A percentile compares a stretch with the other conserved stretches of the same genome.
Conservation (phyloP, 2,888 invertebrate genomes). For the Orchesella flavescens region DNA sequence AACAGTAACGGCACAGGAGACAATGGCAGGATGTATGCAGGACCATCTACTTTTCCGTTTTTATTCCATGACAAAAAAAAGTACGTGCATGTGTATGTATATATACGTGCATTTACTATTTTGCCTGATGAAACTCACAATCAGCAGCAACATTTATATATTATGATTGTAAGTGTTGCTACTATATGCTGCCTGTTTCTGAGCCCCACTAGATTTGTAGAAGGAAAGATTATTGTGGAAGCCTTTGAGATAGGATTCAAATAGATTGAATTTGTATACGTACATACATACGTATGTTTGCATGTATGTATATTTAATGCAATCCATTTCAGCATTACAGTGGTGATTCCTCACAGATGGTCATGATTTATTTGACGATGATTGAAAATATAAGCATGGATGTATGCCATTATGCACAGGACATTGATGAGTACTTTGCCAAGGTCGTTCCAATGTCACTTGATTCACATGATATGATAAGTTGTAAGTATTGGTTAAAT, state of each 20-base stretch:
- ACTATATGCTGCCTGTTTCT: not conserved
- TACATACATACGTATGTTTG: no score
- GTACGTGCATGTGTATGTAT: not conserved
- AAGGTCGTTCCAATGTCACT: conserved; percentile 61
- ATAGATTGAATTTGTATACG: not conserved
- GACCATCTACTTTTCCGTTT: conserved; percentile 9
- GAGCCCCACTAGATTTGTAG: not conserved
- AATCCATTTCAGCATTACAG: not conserved
- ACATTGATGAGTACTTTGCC: conserved; percentile 49
- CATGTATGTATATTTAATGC: not conserved
- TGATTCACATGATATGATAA: not conserved
- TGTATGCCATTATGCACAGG: conserved; percentile 6
- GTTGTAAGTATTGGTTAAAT: no score
- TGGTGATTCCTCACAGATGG: conserved; percentile 42
- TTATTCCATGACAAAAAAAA: not conserved
- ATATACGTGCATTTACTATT: no score
- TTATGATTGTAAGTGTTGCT: not conserved
- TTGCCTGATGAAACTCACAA: not conserved
- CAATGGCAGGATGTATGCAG: not conserved
- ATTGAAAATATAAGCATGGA: not conserved
- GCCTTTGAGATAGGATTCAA: not conserved
- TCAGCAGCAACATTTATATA: not conserved
- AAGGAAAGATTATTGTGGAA: not conserved
- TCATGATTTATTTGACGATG: conserved; percentile 49
- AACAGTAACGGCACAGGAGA: conserved; percentile 1